Evolutionary conservation across 2,888 invertebrate species (phyloP).

Genomic region (Trichopoda pennipes): DNA sequence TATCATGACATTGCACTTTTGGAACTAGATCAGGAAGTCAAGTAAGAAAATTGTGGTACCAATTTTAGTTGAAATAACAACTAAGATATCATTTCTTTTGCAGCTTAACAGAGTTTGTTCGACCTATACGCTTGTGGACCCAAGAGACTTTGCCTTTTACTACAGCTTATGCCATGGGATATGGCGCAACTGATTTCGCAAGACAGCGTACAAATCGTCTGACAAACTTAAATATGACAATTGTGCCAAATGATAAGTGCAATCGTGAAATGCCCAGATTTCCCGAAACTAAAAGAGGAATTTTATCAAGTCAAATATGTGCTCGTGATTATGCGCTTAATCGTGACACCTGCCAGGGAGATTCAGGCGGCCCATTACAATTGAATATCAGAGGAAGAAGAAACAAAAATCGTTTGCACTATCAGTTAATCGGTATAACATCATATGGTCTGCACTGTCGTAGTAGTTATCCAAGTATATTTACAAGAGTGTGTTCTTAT

Average conservation of each 20-base stretch:
- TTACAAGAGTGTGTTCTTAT: constrained; percentile 76
- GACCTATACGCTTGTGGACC: constrained; percentile 84
- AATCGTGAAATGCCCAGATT: constrained; percentile 72
- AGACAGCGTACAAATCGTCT: constrained; percentile 76
- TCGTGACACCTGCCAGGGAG: constrained; percentile 80
- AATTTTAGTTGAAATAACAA: background rate
- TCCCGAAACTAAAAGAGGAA: constrained; percentile 73
- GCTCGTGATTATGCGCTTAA: constrained; percentile 75
- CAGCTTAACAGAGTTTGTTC: constrained; percentile 77
- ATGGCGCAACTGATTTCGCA: constrained; percentile 83
- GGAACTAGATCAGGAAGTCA: constrained; percentile 71
- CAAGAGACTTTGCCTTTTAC: constrained; percentile 76
- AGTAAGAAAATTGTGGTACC: constrained; percentile 70
- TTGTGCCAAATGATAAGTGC: constrained; percentile 77
- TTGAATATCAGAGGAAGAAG: constrained; percentile 74
- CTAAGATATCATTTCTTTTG: background rate
- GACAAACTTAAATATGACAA: constrained; percentile 76
- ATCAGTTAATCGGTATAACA: constrained; percentile 79
- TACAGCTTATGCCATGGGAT: constrained; percentile 84
- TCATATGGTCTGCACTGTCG: constrained; percentile 79
- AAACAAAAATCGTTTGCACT: constrained; percentile 71
- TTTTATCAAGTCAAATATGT: constrained; percentile 77
- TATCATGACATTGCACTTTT: constrained; percentile 78
- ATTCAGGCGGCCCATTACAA: constrained; percentile 79
- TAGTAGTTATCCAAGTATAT: constrained; percentile 77